A percentile compares a stretch with the other conserved stretches of the same genome.
phyloP scores from a whole-genome alignment of 2,888 invertebrate species.

The Papilio elwesi region DNA sequence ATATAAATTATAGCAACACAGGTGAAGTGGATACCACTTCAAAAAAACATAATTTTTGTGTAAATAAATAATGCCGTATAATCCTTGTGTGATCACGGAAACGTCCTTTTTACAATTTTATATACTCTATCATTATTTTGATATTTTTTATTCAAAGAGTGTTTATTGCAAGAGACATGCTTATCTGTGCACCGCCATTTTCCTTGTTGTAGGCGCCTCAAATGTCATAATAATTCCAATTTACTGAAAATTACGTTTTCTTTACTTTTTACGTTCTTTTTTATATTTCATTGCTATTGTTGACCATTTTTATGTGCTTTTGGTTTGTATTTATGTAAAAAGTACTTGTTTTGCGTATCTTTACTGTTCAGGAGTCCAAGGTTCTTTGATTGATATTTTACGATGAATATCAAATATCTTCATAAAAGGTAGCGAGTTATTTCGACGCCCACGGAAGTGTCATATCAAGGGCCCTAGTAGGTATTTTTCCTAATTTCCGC shows the following conservation, averaged over 20 bases:
- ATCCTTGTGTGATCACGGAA: background rate
- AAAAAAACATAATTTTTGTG: too few species aligned
- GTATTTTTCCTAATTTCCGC: constrained; percentile 49
- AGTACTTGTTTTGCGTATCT: constrained; percentile 56
- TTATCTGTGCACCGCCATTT: constrained; percentile 72
- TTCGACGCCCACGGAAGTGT: constrained; percentile 64
- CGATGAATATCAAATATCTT: constrained; percentile 72
- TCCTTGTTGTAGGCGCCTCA: constrained; percentile 84
- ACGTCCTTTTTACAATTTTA: background rate
- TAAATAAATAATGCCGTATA: too few species aligned
- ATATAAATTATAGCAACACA: constrained; percentile 2
- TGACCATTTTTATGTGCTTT: constrained; percentile 56
- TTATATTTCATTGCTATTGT: constrained; percentile 59
- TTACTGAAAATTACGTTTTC: constrained; percentile 74
- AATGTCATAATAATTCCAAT: constrained; percentile 84
- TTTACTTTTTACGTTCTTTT: constrained; percentile 75
- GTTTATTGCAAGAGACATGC: background rate
- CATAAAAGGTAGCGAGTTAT: constrained; percentile 73
- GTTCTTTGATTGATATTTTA: constrained; percentile 73
- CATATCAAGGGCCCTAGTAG: constrained; percentile 54
- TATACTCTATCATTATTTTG: too few species aligned
- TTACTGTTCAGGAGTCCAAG: constrained; percentile 75
- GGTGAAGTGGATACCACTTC: background rate
- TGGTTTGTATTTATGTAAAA: constrained; percentile 55
- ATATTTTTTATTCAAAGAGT: background rate